A percentile compares a stretch with the other conserved stretches of the same genome.
phyloP scores from a whole-genome alignment of 2,888 invertebrate species.

The Amblyjoppa proteus region DNA sequence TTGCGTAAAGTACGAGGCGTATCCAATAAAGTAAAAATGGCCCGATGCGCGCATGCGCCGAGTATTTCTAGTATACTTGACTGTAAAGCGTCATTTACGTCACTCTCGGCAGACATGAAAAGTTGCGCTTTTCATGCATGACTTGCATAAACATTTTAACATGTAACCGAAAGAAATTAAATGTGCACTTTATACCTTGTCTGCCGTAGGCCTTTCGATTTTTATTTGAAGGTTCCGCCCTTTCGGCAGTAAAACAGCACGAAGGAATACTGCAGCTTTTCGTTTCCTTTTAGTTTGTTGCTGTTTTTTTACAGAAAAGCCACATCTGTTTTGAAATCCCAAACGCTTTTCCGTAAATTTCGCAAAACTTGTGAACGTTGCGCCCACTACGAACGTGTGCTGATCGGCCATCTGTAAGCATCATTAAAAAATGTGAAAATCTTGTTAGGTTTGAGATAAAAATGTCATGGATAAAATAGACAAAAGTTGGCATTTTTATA shows the following conservation, averaged over 20 bases:
- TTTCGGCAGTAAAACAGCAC: neutral
- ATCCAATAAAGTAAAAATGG: no score
- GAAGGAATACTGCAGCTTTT: neutral
- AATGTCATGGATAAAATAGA: no score
- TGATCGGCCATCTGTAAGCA: neutral
- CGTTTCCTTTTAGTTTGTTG: neutral
- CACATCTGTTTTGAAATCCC: neutral
- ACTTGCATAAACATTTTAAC: no score
- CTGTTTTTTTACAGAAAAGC: neutral
- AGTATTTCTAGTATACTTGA: no score
- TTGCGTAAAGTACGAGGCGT: no score
- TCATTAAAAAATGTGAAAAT: neutral
- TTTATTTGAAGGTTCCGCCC: neutral
- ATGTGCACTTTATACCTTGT: neutral
- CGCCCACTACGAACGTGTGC: neutral
- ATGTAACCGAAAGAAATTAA: neutral
- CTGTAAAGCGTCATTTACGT: no score
- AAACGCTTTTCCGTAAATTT: neutral
- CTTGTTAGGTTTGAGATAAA: no score
- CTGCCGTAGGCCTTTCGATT: neutral
- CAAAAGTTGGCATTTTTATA: no score
- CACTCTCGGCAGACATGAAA: no score
- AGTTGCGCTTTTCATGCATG: no score
- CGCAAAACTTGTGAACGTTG: neutral
- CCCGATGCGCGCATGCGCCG: no score